phyloP scores from a whole-genome alignment of 1,140 invertebrate species.

The Drosophila parabipectinata region DNA sequence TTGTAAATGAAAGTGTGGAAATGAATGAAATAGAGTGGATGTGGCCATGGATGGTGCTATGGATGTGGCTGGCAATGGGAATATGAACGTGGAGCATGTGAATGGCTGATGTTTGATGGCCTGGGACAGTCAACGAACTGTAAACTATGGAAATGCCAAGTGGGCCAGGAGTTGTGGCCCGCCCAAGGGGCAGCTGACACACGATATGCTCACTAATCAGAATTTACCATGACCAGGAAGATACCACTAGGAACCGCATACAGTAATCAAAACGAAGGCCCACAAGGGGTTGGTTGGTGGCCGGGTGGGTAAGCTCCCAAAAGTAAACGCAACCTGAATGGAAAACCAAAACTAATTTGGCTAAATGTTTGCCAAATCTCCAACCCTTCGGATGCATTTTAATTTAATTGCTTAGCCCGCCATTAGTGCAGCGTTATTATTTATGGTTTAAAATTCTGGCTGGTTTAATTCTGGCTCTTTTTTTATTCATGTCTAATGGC shows the following conservation, averaged over 20 bases:
- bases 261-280: conserved; percentile 27
- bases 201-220: conserved; percentile 34
- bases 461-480: conserved; percentile 32
- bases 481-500: neutral
- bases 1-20: conserved; percentile 34
- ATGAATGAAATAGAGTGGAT: conserved; percentile 42
- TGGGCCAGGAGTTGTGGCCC: conserved; percentile 5
- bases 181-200: conserved; percentile 12
- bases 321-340: conserved; percentile 1
- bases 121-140: conserved; percentile 61
- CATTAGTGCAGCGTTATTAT: conserved; percentile 60
- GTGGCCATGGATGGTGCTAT: neutral
- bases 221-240: neutral
- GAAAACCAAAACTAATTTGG: conserved; percentile 31
- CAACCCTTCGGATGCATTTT: conserved; percentile 46
- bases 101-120: conserved; percentile 30
- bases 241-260: neutral
- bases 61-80: conserved; percentile 10
- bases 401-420: conserved; percentile 63
- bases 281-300: neutral
- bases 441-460: conserved; percentile 56
- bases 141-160: conserved; percentile 40
- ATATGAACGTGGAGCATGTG: conserved; percentile 2
- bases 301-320: neutral
- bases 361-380: conserved; percentile 33